Evolutionary conservation across 1,140 invertebrate species (phyloP).

Genomic region (Brachionus plicatilis): DNA sequence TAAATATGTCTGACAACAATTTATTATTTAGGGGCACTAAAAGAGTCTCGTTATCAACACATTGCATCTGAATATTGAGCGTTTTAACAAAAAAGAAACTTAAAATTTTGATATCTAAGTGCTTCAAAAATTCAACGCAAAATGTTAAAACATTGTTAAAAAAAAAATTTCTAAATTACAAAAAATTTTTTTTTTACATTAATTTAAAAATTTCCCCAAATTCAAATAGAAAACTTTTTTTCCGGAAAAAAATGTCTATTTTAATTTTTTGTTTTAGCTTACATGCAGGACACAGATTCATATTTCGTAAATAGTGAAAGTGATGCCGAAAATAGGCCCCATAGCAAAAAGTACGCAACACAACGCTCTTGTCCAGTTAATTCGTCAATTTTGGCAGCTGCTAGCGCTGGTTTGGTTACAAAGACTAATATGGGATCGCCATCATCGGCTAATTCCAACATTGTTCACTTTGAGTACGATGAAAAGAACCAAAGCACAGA

Average conservation of each 20-base stretch:
- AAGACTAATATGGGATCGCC: neutral
- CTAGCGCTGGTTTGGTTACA: neutral
- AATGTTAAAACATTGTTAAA: too few species aligned
- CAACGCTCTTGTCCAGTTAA: neutral
- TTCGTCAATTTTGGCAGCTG: neutral
- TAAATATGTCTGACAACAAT: too few species aligned
- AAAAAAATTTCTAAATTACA: too few species aligned
- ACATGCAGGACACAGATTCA: neutral
- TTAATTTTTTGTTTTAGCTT: neutral
- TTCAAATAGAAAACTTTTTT: too few species aligned
- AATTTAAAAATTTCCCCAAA: too few species aligned
- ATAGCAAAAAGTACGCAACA: neutral
- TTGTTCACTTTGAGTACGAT: slow-evolving; percentile 1
- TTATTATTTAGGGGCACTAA: too few species aligned
- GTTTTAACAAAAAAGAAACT: too few species aligned
- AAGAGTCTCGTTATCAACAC: too few species aligned
- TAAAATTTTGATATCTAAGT: too few species aligned
- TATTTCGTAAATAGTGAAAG: neutral
- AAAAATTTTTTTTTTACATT: too few species aligned
- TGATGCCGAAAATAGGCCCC: neutral
- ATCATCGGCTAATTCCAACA: neutral
- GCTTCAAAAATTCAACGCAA: too few species aligned
- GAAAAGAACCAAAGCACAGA: neutral
- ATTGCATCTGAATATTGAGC: too few species aligned
- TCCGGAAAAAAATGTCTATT: neutral